Conservation (phyloP, 2,888 invertebrate genomes). For the Holacanthella duospinosa region DNA sequence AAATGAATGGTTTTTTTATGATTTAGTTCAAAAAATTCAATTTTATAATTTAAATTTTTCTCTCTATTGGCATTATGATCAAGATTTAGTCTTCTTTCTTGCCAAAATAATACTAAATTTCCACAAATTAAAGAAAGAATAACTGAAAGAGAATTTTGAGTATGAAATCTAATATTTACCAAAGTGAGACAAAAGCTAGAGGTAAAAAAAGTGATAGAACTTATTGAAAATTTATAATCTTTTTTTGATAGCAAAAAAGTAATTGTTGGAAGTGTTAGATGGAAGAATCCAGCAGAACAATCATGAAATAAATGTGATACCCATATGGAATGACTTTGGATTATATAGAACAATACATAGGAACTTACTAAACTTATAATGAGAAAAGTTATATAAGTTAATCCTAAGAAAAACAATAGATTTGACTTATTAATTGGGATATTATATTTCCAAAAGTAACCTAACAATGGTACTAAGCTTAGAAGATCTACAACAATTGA, state of each 20-base stretch:
- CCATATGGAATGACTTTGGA: background rate
- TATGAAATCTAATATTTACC: background rate
- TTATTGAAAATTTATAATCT: background rate
- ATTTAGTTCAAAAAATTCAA: background rate
- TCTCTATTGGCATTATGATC: background rate
- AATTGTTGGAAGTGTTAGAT: background rate
- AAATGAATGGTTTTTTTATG: background rate
- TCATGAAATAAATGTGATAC: conserved; percentile 3
- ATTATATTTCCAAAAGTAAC: background rate
- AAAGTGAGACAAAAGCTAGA: background rate
- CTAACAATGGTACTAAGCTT: background rate
- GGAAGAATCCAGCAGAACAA: background rate
- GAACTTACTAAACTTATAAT: background rate
- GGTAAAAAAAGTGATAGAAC: too few species aligned
- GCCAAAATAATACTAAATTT: background rate
- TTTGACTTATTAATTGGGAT: background rate
- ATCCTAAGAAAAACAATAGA: background rate
- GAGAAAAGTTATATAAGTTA: background rate
- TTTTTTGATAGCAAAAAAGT: background rate
- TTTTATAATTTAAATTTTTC: too few species aligned
- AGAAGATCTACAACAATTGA: background rate
- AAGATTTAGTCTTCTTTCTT: background rate
- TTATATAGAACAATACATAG: background rate
- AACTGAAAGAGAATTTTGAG: background rate
- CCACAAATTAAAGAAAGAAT: background rate